Evolutionary conservation across 1,140 invertebrate species (phyloP).

Genomic region (Drosophila kurseongensis): DNA sequence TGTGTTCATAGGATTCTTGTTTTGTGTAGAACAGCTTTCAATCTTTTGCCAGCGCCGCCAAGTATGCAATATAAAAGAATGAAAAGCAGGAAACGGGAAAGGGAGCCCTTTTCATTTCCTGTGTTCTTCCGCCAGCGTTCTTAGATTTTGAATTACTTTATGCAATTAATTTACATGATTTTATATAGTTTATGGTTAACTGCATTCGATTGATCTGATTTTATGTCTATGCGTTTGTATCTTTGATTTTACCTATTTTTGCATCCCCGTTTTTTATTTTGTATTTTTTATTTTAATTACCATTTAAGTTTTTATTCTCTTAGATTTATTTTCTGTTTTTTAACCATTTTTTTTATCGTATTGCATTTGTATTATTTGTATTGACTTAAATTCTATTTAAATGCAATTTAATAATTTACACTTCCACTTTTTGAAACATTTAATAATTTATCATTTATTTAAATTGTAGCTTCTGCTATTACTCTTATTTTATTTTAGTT

Average conservation of each 20-base stretch:
- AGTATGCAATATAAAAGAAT: constrained; percentile 39
- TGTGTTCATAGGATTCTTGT: constrained; percentile 49
- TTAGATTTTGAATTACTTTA: constrained; percentile 38
- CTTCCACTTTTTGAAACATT: not conserved
- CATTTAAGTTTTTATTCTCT: constrained; percentile 11
- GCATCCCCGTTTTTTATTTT: constrained; percentile 24
- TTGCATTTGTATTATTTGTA: not conserved
- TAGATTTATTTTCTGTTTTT: constrained; percentile 15
- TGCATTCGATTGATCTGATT: constrained; percentile 48
- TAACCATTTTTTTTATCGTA: constrained; percentile 7
- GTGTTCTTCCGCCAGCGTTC: constrained; percentile 45
- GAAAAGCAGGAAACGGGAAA: constrained; percentile 17
- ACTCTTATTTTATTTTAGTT: constrained; percentile 9
- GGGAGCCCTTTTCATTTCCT: constrained; percentile 8
- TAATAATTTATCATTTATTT: constrained; percentile 20
- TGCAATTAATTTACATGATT: constrained; percentile 56
- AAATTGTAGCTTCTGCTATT: constrained; percentile 7
- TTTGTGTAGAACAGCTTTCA: constrained; percentile 69
- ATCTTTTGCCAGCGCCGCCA: constrained; percentile 40
- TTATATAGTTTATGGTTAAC: constrained; percentile 50
- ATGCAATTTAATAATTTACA: not conserved
- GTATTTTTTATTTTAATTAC: constrained; percentile 17
- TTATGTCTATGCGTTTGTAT: constrained; percentile 50
- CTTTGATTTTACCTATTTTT: constrained; percentile 33
- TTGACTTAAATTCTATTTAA: too few relatives aligned